Evolutionary conservation across 2,113 vertebrate genomes (phyloP), one percentile per base, ranked within the genome.

Genomic region (Callorhinus ursinus): DNA sequence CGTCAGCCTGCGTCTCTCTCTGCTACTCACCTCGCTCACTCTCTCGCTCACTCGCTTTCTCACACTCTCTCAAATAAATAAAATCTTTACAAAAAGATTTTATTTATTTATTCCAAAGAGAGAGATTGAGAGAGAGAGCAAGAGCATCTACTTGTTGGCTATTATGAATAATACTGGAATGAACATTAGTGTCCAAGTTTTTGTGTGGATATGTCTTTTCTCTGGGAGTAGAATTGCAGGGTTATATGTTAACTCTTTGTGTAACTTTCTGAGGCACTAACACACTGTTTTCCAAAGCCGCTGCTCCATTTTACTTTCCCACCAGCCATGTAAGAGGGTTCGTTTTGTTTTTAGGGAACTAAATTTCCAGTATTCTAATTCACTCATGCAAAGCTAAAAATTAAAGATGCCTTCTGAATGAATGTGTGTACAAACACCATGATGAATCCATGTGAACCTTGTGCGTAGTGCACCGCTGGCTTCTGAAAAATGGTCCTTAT

Each of bases 381-480:
- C 7, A 49, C 9, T 2, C 4, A 51, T 15, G 53, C 39, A 42
- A 82, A 79, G 83, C 46, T n/a, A 24, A 96, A 65, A 72, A 65
- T 19, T 65, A 85, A 84, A 72, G 51, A 76, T 36, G 65, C 4
- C 21, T 69, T 71, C 72, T 55, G 67, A 83, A 76, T 11, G 42
- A 42, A 8, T 42, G 53, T 21, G 12, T 57, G 3, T 63, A 18
- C 0, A 31, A 3, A 57, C 36, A 31, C 22, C 80, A 7, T 16
- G 3, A 16, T 11, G 51, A 10, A 13, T n/a, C 22, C 79, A 19
- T 1, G 16, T 5, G 22, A 11, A 26, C 36, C 14, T 51, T 12
- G 5, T 10, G 21, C 15, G 0, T 7, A 4, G 7, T 33, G n/a
- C 7, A 18, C 13, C 2, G 14, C 8, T 55, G 61, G 28, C n/a